Evolutionary conservation across 64 coral and sea anemone species (phyloP).

Genomic region (Actinia tenebrosa): DNA sequence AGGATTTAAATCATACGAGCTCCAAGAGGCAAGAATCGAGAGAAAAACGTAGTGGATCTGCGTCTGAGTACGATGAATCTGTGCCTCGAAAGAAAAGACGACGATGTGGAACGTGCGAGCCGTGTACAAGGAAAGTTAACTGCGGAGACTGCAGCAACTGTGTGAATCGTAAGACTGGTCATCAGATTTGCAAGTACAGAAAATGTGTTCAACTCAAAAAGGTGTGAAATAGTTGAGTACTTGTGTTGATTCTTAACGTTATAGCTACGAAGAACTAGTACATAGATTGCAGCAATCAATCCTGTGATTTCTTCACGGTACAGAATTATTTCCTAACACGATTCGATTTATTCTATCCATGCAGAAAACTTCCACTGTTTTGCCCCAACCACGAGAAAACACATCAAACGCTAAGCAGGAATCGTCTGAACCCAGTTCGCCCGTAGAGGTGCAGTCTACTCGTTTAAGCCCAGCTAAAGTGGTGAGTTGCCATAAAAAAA

Average conservation of each 20-base stretch:
- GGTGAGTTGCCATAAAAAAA: not conserved
- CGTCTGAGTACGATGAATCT: constrained; percentile 57
- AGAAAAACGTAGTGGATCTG: constrained; percentile 43
- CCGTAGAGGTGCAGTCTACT: not conserved
- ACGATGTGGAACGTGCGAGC: constrained; percentile 84
- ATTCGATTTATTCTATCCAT: not conserved
- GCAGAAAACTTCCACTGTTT: not conserved
- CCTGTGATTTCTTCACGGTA: not conserved
- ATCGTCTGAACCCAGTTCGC: not conserved
- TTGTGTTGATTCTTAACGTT: constrained; percentile 2
- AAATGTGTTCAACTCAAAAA: constrained; percentile 99
- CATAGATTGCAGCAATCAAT: not conserved
- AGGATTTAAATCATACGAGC: constrained; percentile 6
- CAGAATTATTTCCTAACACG: not conserved
- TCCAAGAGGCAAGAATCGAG: constrained; percentile 46
- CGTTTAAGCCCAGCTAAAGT: not conserved
- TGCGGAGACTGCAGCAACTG: constrained; percentile 98
- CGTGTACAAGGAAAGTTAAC: constrained; percentile 90
- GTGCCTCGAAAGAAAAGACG: constrained; percentile 90
- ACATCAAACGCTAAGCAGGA: not conserved
- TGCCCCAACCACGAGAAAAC: not conserved
- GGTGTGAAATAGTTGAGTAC: constrained; percentile 49
- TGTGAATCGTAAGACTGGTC: constrained; percentile 95
- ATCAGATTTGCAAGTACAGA: constrained; percentile 99
- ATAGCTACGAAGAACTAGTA: not conserved